Evolutionary conservation across 2,888 invertebrate species (phyloP), one percentile per base, ranked within the genome.

Genomic region (Liodrosophila aerea): DNA sequence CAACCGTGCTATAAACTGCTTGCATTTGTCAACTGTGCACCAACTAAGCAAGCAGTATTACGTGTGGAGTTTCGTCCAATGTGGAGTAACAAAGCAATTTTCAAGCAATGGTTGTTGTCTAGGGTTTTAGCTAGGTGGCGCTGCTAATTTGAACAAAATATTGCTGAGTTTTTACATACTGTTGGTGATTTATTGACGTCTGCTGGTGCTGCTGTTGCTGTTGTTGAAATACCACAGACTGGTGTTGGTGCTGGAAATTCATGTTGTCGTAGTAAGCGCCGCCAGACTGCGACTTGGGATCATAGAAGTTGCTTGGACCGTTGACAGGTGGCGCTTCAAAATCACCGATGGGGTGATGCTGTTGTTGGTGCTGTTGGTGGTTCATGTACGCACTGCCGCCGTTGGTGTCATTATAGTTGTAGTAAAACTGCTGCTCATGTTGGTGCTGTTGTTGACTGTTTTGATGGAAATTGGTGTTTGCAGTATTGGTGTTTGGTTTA

Each of bases 261-360:
- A 86, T 86, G 41, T 87, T 87, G 15, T 90, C 90, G 61, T 90
- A 90, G 56, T 90, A 90, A 1, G 76, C 65, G 18, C 60, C 62
- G 13, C 61, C 40, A 8, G 83, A 45, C 63, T 88, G 89, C 37
- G 80, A 61, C 69, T 89, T 89, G 13, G 88, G 73, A 34, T 89
- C 89, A 41, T 88, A 87, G 54, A 89, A 90, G 68, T 82, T 88
- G 7, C 73, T 73, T 7, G 83, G 69, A 0, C 85, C 80, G 54
- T 82, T 87, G 27, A 87, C 80, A 70, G 88, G 80, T 56, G 86
- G 73, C 66, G 83, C 74, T 0, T 90, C 90, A 36, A 88, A 87
- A 27, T 87, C 87, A 54, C 76, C 78, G 61, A 82, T 74, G 12
- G 76, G 85, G 54, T 87, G 77, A 11, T 70, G 85, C n/a, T 73